Evolutionary conservation across 2,113 vertebrate genomes (phyloP).

Genomic region (Alexandromys fortis): DNA sequence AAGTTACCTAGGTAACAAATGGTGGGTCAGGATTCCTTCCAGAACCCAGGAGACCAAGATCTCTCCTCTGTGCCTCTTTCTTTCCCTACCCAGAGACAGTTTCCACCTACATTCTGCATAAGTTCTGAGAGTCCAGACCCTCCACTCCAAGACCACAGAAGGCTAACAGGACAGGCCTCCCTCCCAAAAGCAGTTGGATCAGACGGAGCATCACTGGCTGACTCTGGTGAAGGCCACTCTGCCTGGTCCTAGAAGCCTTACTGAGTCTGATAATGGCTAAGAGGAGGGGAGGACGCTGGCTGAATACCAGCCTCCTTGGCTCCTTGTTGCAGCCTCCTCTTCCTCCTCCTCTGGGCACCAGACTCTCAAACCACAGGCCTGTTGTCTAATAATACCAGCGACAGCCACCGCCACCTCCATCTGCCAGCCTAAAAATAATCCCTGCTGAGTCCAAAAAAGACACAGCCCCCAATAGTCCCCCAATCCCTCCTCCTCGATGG

Average conservation of each 20-base stretch:
- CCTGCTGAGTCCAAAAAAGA: slow-evolving; percentile 74
- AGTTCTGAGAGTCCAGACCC: not conserved
- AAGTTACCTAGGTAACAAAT: not conserved
- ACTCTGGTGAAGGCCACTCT: not conserved
- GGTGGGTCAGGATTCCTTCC: not conserved
- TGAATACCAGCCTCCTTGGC: not conserved
- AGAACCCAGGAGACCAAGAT: not conserved
- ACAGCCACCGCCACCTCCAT: slow-evolving; percentile 80
- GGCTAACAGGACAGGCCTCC: not conserved
- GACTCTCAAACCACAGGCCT: slow-evolving; percentile 76
- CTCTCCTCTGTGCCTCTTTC: not conserved
- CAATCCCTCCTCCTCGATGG: slow-evolving; percentile 61
- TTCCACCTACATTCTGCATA: not conserved
- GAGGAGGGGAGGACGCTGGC: not conserved
- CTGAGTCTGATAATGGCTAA: not conserved
- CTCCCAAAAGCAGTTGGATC: not conserved
- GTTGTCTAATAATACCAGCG: slow-evolving; percentile 80
- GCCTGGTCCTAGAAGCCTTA: not conserved
- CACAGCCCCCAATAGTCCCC: slow-evolving; percentile 75
- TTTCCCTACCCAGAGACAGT: not conserved
- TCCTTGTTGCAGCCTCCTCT: slow-evolving; percentile 3
- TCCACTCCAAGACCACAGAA: not conserved
- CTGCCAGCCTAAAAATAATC: slow-evolving; percentile 81
- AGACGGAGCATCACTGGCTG: too few species aligned
- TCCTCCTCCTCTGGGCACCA: slow-evolving; percentile 65